phyloP scores from a whole-genome alignment of 64 coral and sea anemone genomes.

The Cladopsammia gracilis region DNA sequence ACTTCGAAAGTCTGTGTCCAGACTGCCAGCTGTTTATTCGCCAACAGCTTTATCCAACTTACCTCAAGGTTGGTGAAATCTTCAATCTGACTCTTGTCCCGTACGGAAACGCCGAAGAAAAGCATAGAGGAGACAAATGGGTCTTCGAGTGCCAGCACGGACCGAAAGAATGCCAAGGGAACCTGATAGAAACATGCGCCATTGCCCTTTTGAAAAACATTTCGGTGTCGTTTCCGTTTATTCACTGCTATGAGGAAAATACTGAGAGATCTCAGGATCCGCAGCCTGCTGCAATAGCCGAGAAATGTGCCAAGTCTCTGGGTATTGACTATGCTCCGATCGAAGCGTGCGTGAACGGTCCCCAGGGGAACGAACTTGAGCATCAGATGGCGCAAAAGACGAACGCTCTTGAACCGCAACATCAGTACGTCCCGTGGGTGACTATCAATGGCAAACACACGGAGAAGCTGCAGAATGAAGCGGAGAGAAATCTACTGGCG shows the following conservation, averaged over 20 bases:
- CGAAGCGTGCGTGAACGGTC: constrained; percentile 55
- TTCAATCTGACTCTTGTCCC: constrained; percentile 73
- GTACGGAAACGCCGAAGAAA: constrained; percentile 80
- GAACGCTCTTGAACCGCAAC: constrained; percentile 58
- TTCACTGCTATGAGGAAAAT: constrained; percentile 72
- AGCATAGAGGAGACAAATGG: constrained; percentile 53
- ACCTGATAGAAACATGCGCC: constrained; percentile 83
- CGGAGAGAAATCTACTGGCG: constrained; percentile 38
- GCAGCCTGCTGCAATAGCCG: constrained; percentile 14
- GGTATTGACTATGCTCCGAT: constrained; percentile 73
- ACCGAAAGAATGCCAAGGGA: constrained; percentile 74
- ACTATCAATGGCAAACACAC: constrained; percentile 85
- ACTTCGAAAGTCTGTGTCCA: constrained; percentile 81
- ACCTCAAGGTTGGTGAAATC: constrained; percentile 59
- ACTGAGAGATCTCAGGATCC: background rate
- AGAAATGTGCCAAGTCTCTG: constrained; percentile 52
- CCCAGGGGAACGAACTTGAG: constrained; percentile 67
- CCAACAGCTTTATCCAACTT: constrained; percentile 75
- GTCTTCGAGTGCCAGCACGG: constrained; percentile 85
- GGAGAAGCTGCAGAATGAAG: constrained; percentile 62
- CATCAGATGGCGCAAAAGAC: constrained; percentile 81
- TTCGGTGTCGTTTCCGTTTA: constrained; percentile 69
- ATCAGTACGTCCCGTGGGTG: constrained; percentile 87
- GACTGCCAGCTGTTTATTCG: constrained; percentile 70
- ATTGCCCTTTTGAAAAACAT: constrained; percentile 54